phyloP scores from a whole-genome alignment of 2,888 invertebrate species.

The Leucoma salicis region DNA sequence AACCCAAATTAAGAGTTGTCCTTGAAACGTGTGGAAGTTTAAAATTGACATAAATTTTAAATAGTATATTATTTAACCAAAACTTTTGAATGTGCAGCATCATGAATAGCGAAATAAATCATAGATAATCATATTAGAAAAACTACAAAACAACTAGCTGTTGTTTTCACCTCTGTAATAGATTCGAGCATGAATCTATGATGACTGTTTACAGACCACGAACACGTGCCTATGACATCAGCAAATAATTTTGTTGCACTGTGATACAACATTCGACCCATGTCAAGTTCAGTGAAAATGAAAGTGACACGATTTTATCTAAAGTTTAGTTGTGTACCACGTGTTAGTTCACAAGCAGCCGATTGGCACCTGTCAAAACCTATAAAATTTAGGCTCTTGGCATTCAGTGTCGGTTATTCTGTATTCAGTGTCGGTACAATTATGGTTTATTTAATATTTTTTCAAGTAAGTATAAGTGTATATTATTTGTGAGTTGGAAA shows the following conservation, averaged over 20 bases:
- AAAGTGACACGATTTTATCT: conserved; percentile 46
- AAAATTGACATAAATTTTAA: conserved; percentile 37
- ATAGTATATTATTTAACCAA: background rate
- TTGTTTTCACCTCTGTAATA: too few relatives aligned
- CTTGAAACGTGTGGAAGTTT: conserved; percentile 63
- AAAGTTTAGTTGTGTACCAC: conserved; percentile 13
- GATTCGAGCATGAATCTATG: too few relatives aligned
- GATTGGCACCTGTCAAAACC: conserved; percentile 27
- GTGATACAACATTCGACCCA: conserved; percentile 45
- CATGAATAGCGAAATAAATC: too few relatives aligned
- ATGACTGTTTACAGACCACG: conserved; percentile 27
- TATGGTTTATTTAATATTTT: too few relatives aligned
- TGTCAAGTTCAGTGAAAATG: conserved; percentile 71
- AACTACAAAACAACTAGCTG: too few relatives aligned
- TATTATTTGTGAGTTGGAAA: too few relatives aligned
- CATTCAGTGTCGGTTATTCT: too few relatives aligned
- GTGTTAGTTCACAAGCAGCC: conserved; percentile 14
- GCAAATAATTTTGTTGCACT: conserved; percentile 28
- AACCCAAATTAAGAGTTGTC: conserved; percentile 58
- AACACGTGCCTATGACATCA: conserved; percentile 48
- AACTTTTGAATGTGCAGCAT: background rate
- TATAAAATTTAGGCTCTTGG: too few relatives aligned
- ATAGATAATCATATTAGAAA: too few relatives aligned
- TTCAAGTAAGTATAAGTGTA: too few relatives aligned
- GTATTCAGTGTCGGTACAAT: too few relatives aligned